Conservation (phyloP, 2,113 vertebrate species). For the Varanus salvator region DNA sequence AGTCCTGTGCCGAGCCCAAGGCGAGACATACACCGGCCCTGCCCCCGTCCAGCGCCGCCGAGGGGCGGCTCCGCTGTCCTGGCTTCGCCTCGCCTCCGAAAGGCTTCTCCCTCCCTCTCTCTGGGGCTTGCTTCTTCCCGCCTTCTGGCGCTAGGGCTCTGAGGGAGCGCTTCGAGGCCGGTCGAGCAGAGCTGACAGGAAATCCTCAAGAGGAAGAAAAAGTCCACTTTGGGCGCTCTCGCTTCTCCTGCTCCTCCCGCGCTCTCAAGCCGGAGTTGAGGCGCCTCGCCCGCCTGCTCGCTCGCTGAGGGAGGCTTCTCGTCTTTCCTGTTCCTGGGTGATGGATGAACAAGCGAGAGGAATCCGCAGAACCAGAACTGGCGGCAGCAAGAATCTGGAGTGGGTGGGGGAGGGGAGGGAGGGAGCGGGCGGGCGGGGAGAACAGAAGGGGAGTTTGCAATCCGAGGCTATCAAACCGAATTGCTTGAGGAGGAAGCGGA, state of each 20-base stretch:
- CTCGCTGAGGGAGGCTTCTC: conserved; percentile 62
- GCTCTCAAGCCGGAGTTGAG: conserved; percentile 52
- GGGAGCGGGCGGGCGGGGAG: too few species aligned
- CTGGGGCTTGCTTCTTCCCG: conserved; percentile 26
- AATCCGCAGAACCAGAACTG: conserved; percentile 50
- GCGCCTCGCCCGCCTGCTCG: conserved; percentile 19
- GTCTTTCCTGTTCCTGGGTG: conserved; percentile 64
- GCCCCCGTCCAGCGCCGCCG: conserved; percentile 39
- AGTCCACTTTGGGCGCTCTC: conserved; percentile 12
- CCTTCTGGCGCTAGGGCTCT: not conserved
- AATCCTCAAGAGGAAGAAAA: not conserved
- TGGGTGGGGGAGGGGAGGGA: not conserved
- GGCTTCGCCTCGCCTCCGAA: not conserved
- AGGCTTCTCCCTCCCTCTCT: not conserved
- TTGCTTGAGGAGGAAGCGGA: conserved; percentile 39
- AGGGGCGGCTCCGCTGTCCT: conserved; percentile 24
- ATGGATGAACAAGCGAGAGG: conserved; percentile 60
- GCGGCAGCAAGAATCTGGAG: not conserved
- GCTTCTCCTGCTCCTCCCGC: conserved; percentile 46
- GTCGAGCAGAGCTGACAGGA: not conserved
- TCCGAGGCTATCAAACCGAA: conserved; percentile 54
- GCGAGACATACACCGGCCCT: conserved; percentile 75
- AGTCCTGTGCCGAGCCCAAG: conserved; percentile 62
- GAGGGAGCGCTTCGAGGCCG: not conserved
- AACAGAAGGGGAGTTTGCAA: conserved; percentile 23